Base-by-base conservation (phyloP, 2,888 invertebrate genomes). In the Proisotoma minuta region DNA sequence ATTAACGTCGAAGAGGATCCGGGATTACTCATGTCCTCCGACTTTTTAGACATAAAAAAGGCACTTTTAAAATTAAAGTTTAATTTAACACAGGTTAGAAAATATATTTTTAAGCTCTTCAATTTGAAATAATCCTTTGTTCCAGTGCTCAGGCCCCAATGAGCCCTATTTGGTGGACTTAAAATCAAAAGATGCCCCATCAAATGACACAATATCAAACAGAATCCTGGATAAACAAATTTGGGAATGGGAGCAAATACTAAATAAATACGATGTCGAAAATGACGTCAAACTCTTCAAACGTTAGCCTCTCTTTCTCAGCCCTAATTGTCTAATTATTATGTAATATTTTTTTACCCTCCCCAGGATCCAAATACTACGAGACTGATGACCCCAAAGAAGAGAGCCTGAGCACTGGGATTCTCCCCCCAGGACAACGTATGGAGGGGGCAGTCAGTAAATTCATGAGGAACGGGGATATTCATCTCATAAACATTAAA, bases 181-280 rank as follows among this genome's bases (percentile, higher is more conserved):
- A n/a, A 43, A 20, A n/a, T 20, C 43, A n/a, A 12, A 12, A n/a
- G 43, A n/a, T 5, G 43, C 43, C 15, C 10, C 43, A 18, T 5
- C 4, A n/a, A 20, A 4, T 4, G 43, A 43, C 43, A 43, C 43
- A 5, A n/a, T 43, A 15, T 43, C 43, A 15, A 43, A n/a, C 15
- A 5, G 43, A 43, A 43, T 43, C 4, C 18, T 43, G 20, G 18
- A 5, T 43, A 43, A 43, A 43, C 43, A 43, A 43, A 20, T 43
- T 43, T 43, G 43, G 43, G 43, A 43, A n/a, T 43, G 43, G 43
- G 43, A 43, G 20, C n/a, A n/a, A n/a, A n/a, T n/a, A n/a, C n/a
- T n/a, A n/a, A n/a, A n/a, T n/a, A n/a, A n/a, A n/a, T n/a, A n/a
- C n/a, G n/a, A n/a, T n/a, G n/a, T n/a, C n/a, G n/a, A n/a, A n/a